Evolutionary conservation across 30 jellyfish, hydroid and myxozoan species (phyloP).

Genomic region (Aurelia sp.): DNA sequence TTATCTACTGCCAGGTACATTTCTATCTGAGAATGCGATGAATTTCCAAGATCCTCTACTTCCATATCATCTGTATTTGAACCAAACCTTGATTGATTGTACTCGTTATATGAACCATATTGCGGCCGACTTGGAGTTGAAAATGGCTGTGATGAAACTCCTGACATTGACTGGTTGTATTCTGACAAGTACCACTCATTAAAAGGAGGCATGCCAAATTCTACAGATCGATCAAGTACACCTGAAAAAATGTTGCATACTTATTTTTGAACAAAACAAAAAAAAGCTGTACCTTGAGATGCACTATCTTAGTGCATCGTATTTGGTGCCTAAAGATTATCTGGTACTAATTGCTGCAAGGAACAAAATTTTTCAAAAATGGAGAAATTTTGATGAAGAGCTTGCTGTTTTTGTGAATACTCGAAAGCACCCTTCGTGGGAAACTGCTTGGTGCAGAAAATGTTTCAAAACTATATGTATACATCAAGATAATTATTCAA

Average conservation of each 20-base stretch:
- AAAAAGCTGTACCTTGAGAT: no score
- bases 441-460: no score
- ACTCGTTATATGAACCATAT: not conserved
- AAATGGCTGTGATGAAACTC: not conserved
- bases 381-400: no score
- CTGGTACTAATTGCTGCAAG: no score
- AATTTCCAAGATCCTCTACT: conserved; percentile 9
- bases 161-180: not conserved
- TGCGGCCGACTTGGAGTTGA: conserved; percentile 8
- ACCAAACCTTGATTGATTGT: not conserved
- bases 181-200: conserved; percentile 12
- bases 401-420: no score
- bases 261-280: no score
- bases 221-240: conserved; percentile 54
- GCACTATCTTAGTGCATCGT: no score
- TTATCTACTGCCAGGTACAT: conserved; percentile 31
- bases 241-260: conserved; percentile 28
- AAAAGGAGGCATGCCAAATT: conserved; percentile 63
- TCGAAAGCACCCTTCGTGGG: no score
- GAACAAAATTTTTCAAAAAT: no score
- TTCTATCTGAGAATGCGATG: not conserved
- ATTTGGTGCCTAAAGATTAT: no score
- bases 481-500: no score
- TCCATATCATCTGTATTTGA: conserved; percentile 39
- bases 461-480: no score